Percentiles rank a stretch among this genome's conserved stretches.
Conservation (phyloP, 1,140 invertebrate species). For the Bilobella aurantiaca region DNA sequence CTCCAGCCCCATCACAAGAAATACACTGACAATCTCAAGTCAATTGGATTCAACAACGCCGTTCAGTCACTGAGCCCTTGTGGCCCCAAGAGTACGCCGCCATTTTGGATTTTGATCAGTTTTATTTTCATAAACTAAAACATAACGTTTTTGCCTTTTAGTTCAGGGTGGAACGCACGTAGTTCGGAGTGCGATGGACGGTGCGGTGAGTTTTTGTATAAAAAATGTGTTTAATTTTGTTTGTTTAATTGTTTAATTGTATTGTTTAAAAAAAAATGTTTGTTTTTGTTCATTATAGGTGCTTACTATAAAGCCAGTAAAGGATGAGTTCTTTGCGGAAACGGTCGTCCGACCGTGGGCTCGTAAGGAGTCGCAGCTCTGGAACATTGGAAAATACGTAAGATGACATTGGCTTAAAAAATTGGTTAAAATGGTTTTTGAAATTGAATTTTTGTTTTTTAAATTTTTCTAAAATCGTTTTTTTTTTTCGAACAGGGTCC, state of each 20-base stretch:
- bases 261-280: too few relatives aligned
- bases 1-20: slow-evolving; percentile 5
- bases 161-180: slow-evolving; percentile 16
- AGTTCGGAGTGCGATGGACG: slow-evolving; percentile 18
- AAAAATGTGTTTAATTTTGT: not conserved
- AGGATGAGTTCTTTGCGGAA: slow-evolving; percentile 15
- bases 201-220: slow-evolving; percentile 4
- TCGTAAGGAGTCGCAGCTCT: slow-evolving; percentile 9
- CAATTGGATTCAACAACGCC: slow-evolving; percentile 5
- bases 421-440: too few relatives aligned
- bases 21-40: not conserved
- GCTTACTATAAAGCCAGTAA: slow-evolving; percentile 5
- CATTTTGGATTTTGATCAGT: not conserved
- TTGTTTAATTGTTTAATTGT: too few relatives aligned
- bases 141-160: not conserved
- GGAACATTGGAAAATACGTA: slow-evolving; percentile 18
- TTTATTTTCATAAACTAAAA: not conserved
- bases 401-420: too few relatives aligned
- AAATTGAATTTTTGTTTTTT: not conserved
- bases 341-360: slow-evolving; percentile 10
- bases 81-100: not conserved
- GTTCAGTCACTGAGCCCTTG: not conserved
- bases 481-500: slow-evolving; percentile 9
- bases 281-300: not conserved
- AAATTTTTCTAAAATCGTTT: not conserved